Conservation (phyloP, 2,797 vertebrate species). For the Alca torda region DNA sequence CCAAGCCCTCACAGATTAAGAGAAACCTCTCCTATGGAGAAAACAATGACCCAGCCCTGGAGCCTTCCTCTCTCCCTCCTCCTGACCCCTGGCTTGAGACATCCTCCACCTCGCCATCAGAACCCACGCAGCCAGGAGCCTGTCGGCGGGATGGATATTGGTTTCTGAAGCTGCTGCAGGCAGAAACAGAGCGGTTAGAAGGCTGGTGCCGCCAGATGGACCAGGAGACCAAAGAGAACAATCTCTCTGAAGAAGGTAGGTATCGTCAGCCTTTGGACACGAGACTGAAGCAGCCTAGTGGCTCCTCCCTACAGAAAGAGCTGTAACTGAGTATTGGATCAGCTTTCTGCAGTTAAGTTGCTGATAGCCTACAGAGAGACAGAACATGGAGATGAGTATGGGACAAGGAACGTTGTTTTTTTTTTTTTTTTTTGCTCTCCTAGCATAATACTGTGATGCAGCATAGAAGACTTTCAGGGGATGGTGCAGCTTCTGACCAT, state of each 20-base stretch:
- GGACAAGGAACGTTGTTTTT: background rate
- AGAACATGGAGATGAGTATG: background rate
- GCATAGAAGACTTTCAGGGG: background rate
- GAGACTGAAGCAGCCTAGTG: background rate
- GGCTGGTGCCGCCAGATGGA: constrained; percentile 99
- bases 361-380: background rate
- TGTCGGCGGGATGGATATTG: constrained; percentile 95
- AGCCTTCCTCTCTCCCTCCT: constrained; percentile 93
- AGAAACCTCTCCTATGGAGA: constrained; percentile 97
- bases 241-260: constrained; percentile 94
- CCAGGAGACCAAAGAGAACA: constrained; percentile 97
- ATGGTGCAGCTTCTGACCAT: background rate
- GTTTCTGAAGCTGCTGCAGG: constrained; percentile 97
- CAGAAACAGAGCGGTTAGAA: constrained; percentile 94
- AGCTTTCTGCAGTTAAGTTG: background rate
- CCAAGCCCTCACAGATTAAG: constrained; percentile 83
- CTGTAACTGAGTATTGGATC: background rate
- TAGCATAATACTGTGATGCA: background rate
- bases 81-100: constrained; percentile 97
- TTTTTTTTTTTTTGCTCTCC: background rate
- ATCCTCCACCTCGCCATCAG: constrained; percentile 80
- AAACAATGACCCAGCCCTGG: constrained; percentile 91
- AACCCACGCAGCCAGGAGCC: constrained; percentile 74
- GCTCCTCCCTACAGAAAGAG: background rate
- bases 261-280: background rate